These are phyloP conservation scores for Ranitomeya imitator DNA, from an alignment of 2,113 vertebrate genomes.

Conservation along the genomic window DNA sequence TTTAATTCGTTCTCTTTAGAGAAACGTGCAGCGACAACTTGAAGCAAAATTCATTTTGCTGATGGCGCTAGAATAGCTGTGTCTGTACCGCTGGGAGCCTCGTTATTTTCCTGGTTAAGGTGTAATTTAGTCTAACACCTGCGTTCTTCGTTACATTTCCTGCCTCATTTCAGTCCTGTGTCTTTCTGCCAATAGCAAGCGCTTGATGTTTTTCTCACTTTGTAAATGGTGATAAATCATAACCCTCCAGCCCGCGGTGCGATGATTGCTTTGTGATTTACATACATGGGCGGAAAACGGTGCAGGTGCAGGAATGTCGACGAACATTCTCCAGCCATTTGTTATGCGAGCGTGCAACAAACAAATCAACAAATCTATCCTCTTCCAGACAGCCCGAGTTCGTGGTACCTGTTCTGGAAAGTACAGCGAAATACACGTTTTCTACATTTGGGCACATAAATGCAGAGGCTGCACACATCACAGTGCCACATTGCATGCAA, in stretches of 20 bases:
- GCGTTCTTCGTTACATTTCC: conserved; percentile 49
- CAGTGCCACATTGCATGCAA: too few relatives aligned
- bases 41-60: neutral
- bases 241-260: conserved; percentile 14
- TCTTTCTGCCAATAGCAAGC: neutral
- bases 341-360: neutral
- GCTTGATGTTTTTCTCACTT: neutral
- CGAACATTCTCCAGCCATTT: neutral
- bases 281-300: conserved; percentile 63
- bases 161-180: conserved; percentile 2
- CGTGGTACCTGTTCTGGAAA: neutral
- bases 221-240: conserved; percentile 14
- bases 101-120: conserved; percentile 5
- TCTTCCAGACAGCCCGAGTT: neutral
- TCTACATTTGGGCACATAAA: too few relatives aligned
- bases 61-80: neutral
- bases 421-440: too few relatives aligned
- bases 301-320: conserved; percentile 69
- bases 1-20: neutral
- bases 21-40: neutral
- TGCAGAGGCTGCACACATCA: too few relatives aligned
- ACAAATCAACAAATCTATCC: neutral
- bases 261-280: conserved; percentile 60
- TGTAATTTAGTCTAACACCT: conserved; percentile 41
- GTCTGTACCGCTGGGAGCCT: neutral